Conservation (phyloP, 2,888 invertebrate genomes). For the Polydrusus tereticollis region DNA sequence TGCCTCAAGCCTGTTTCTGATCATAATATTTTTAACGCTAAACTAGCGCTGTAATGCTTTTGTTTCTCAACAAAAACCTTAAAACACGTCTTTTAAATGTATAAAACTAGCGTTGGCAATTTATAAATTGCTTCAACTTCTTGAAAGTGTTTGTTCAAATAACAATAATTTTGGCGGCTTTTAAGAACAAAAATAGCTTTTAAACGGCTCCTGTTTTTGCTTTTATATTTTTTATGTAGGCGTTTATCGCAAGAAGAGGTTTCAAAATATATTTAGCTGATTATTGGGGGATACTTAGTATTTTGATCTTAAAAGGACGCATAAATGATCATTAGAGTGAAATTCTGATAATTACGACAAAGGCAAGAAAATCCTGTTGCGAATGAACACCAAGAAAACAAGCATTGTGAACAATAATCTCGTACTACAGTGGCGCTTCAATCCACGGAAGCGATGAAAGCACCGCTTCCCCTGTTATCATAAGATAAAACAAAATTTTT, state of each 20-base stretch:
- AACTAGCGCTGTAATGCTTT: neutral
- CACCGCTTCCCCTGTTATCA: no score
- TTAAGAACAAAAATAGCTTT: slow-evolving; percentile 17
- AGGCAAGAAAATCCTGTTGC: no score
- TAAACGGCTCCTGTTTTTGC: neutral
- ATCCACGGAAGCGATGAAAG: no score
- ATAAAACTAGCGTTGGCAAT: slow-evolving; percentile 31
- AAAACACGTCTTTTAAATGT: slow-evolving; percentile 15
- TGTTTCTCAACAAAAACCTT: neutral
- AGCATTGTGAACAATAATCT: no score
- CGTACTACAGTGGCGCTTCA: no score
- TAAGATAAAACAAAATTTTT: no score
- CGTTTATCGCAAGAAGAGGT: neutral
- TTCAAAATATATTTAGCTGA: no score
- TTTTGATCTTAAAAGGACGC: no score
- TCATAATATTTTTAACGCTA: neutral
- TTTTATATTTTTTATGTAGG: neutral
- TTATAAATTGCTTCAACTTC: slow-evolving; percentile 26
- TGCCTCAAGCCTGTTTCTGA: neutral
- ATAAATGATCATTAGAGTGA: no score
- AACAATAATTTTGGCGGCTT: slow-evolving; percentile 17
- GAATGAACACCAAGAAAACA: no score
- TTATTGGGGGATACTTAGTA: no score
- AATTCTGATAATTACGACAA: no score
- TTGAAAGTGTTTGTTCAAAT: slow-evolving; percentile 30